phyloP scores from a whole-genome alignment of 2,113 vertebrate genomes.

The Calidris pugnax region DNA sequence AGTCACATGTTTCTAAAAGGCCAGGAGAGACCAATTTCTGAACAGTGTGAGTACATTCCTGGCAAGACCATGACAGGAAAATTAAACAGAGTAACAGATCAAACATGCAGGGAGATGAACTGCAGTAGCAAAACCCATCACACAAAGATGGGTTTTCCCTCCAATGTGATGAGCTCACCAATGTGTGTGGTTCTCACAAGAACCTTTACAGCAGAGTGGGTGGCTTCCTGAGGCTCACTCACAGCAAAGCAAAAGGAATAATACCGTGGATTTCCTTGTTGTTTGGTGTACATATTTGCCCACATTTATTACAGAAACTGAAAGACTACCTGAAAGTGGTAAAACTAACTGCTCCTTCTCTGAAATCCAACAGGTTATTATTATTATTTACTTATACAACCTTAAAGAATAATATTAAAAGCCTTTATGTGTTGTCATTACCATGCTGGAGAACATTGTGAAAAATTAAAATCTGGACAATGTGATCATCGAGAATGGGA shows the following conservation, averaged over 20 bases:
- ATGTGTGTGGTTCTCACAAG: neutral
- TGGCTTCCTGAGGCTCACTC: neutral
- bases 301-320: neutral
- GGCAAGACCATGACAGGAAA: neutral
- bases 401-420: neutral
- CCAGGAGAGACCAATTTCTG: slow-evolving; percentile 19
- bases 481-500: neutral
- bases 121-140: neutral
- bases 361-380: neutral
- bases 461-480: neutral
- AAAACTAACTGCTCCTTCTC: neutral
- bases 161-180: neutral
- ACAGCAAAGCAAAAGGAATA: neutral
- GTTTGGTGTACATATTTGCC: neutral
- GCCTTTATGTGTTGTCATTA: neutral
- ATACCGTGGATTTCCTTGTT: neutral
- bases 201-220: neutral
- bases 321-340: neutral
- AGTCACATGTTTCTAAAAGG: slow-evolving; percentile 30
- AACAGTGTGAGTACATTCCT: neutral
- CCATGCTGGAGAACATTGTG: neutral
- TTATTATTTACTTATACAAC: neutral
- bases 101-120: neutral
- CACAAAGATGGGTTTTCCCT: neutral
- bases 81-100: neutral